Evolutionary conservation across 2,888 invertebrate genomes (phyloP).

Genomic region (Tipula lateralis): DNA sequence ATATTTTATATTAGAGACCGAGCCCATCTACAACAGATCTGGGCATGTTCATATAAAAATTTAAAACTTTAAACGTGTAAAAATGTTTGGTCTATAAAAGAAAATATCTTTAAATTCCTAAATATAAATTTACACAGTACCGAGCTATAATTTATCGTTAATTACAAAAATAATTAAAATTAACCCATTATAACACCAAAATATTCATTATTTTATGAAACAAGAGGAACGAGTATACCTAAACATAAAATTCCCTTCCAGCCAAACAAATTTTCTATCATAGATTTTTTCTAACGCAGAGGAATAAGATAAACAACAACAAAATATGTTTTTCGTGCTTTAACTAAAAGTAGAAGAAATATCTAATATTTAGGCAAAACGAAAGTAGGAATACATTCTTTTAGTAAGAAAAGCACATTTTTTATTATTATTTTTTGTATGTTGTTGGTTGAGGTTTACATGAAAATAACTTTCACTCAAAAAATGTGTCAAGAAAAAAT

Average conservation of each 20-base stretch:
- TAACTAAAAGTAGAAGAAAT: not conserved
- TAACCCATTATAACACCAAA: slow-evolving; percentile 19
- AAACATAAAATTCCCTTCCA: not conserved
- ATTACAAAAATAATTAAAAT: slow-evolving; percentile 24
- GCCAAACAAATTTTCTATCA: not conserved
- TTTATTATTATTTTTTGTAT: not conserved
- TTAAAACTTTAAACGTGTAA: not conserved
- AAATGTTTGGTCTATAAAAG: not conserved
- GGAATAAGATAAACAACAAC: not conserved
- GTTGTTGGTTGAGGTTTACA: not conserved
- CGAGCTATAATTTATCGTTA: not conserved
- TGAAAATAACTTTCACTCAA: not conserved
- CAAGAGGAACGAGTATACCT: not conserved
- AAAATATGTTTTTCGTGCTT: not conserved
- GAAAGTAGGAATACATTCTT: not conserved
- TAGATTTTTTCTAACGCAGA: not conserved
- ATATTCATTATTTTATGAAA: not conserved
- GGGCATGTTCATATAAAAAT: not conserved
- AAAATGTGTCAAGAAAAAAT: slow-evolving; percentile 19
- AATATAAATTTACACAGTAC: not conserved
- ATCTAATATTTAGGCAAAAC: not conserved
- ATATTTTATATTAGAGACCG: not conserved
- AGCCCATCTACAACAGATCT: not conserved
- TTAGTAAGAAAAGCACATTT: not conserved
- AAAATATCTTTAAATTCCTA: not conserved